Evolutionary conservation across 64 coral and sea anemone species (phyloP).

Genomic region (Actinia tenebrosa): DNA sequence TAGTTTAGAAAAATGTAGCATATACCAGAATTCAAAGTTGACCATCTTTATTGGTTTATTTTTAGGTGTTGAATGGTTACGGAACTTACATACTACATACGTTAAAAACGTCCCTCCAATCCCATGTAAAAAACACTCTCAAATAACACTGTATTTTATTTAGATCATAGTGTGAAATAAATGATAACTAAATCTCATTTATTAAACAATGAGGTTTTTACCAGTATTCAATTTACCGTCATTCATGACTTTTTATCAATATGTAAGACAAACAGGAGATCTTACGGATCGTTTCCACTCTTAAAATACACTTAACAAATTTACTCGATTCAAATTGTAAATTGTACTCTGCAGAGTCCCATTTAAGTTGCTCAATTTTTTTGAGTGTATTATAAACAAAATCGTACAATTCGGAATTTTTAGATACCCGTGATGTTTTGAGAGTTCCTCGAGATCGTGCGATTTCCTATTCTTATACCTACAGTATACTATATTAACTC

Average conservation of each 20-base stretch:
- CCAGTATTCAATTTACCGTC: not conserved
- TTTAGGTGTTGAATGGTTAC: not conserved
- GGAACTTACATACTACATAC: conserved; percentile 2
- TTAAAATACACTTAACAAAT: too few relatives aligned
- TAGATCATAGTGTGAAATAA: conserved; percentile 29
- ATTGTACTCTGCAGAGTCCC: too few relatives aligned
- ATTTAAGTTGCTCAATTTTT: too few relatives aligned
- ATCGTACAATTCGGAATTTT: too few relatives aligned
- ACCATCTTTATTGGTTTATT: not conserved
- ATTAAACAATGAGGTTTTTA: conserved; percentile 1
- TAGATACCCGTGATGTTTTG: too few relatives aligned
- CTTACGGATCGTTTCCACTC: too few relatives aligned
- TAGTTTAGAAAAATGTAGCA: not conserved
- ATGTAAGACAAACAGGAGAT: too few relatives aligned
- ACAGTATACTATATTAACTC: too few relatives aligned
- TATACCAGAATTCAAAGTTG: conserved; percentile 1
- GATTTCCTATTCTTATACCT: too few relatives aligned
- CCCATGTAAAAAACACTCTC: not conserved
- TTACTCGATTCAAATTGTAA: too few relatives aligned
- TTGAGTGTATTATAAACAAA: too few relatives aligned
- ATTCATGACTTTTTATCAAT: not conserved
- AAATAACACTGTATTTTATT: conserved; percentile 10
- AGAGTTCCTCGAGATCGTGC: too few relatives aligned
- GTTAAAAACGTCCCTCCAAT: not conserved
- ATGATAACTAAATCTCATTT: conserved; percentile 1